Percentiles rank a stretch among this genome's conserved stretches.
Conservation (phyloP, 2,888 invertebrate species). For the Drosophila monieri region DNA sequence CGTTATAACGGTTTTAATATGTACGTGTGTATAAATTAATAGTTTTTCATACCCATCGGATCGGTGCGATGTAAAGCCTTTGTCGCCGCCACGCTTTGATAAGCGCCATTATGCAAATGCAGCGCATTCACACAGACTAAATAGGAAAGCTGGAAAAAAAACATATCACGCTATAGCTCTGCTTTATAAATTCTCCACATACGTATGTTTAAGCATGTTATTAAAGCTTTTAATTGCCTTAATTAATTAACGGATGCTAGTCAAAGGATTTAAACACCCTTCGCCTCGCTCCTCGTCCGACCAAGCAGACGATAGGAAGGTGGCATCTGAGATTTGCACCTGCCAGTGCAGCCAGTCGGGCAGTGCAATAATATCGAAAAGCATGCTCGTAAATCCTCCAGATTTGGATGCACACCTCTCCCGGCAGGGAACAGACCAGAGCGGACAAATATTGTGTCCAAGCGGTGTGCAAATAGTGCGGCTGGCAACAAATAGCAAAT, state of each 20-base stretch:
- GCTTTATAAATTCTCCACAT: conserved; percentile 18
- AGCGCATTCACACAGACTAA: conserved; percentile 24
- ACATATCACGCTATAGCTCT: background rate
- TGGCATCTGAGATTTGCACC: conserved; percentile 38
- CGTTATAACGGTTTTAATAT: conserved; percentile 43
- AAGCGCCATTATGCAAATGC: conserved; percentile 45
- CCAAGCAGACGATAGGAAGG: background rate
- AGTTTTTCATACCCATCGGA: conserved; percentile 36
- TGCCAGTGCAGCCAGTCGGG: conserved; percentile 34
- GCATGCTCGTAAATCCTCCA: conserved; percentile 47
- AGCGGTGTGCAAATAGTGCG: conserved; percentile 40
- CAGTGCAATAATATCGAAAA: conserved; percentile 31
- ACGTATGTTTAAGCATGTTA: conserved; percentile 22
- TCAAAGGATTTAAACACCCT: background rate
- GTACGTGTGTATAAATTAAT: conserved; percentile 42
- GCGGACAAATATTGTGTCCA: conserved; percentile 44
- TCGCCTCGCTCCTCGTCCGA: background rate
- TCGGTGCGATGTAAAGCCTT: conserved; percentile 21
- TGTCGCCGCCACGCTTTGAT: conserved; percentile 35
- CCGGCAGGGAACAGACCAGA: background rate
- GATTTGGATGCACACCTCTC: conserved; percentile 29
- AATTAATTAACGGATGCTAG: conserved; percentile 49
- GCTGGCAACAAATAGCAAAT: conserved; percentile 34
- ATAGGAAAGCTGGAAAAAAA: conserved; percentile 9
- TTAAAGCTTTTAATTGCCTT: conserved; percentile 45